phyloP scores from a whole-genome alignment of 2,888 invertebrate genomes.

The Sicus ferrugineus region DNA sequence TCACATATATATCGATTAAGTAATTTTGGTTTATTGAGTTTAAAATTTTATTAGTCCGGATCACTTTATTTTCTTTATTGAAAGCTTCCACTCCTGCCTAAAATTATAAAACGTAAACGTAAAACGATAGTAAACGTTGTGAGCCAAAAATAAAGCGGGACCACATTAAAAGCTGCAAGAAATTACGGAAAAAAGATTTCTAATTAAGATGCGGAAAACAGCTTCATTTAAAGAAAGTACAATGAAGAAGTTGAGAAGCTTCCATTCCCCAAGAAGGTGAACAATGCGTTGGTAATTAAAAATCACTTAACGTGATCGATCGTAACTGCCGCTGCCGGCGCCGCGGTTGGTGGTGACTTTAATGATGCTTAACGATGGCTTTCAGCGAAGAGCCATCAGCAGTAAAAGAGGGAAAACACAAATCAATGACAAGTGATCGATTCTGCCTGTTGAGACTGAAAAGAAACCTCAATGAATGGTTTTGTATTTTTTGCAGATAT shows the following conservation, averaged over 20 bases:
- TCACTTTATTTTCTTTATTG: too few relatives aligned
- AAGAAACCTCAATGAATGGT: not conserved
- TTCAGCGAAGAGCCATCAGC: not conserved
- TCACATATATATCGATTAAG: too few relatives aligned
- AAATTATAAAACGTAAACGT: too few relatives aligned
- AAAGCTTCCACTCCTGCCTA: too few relatives aligned
- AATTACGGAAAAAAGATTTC: not conserved
- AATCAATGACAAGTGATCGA: conserved; percentile 20
- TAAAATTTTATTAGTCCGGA: too few relatives aligned
- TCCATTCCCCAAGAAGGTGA: not conserved
- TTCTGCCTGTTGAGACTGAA: not conserved
- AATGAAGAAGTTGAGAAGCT: not conserved
- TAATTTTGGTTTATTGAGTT: too few relatives aligned
- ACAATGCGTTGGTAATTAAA: not conserved
- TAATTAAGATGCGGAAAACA: not conserved
- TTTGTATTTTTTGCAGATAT: not conserved
- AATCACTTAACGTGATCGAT: not conserved
- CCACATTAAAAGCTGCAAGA: not conserved
- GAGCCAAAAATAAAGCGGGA: not conserved
- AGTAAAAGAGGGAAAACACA: not conserved
- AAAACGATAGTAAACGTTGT: too few relatives aligned
- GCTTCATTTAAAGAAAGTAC: not conserved
- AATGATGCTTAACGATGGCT: too few relatives aligned
- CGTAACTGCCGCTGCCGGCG: too few relatives aligned
- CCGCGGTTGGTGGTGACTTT: too few relatives aligned